phyloP scores from a whole-genome alignment of 2,797 vertebrate genomes.

The Channa striata region DNA sequence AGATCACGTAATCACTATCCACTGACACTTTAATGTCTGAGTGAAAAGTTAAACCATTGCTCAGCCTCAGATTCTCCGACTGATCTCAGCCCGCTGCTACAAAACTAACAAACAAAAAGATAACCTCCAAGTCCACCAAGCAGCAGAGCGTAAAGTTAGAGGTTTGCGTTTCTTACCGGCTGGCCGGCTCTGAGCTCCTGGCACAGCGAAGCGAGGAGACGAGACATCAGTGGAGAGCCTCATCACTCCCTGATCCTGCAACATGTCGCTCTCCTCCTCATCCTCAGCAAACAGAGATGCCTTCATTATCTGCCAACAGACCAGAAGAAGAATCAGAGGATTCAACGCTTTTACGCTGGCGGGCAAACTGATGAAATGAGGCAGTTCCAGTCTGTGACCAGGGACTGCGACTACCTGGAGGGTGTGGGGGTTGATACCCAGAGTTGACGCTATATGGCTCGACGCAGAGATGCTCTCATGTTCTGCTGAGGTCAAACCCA shows the following conservation, averaged over 20 bases:
- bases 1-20: too few species aligned
- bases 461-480: slow-evolving; percentile 86
- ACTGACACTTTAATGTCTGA: too few species aligned
- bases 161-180: slow-evolving; percentile 15
- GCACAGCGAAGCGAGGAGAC: slow-evolving; percentile 84
- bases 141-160: too few species aligned
- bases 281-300: slow-evolving; percentile 93
- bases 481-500: slow-evolving; percentile 69
- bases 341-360: accelerated
- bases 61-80: too few species aligned
- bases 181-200: slow-evolving; percentile 73
- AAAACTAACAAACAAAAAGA: too few species aligned
- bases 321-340: background rate
- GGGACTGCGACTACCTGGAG: slow-evolving; percentile 86
- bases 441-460: slow-evolving; percentile 87
- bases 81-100: too few species aligned
- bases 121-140: too few species aligned
- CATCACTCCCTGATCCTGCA: slow-evolving; percentile 74
- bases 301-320: slow-evolving; percentile 92
- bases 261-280: slow-evolving; percentile 86
- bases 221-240: slow-evolving; percentile 83
- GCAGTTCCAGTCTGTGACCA: background rate
- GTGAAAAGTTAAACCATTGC: too few species aligned
- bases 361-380: accelerated
- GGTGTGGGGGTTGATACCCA: slow-evolving; percentile 94